phyloP scores from a whole-genome alignment of 2,113 vertebrate genomes.

The Tonatia bakeri region DNA sequence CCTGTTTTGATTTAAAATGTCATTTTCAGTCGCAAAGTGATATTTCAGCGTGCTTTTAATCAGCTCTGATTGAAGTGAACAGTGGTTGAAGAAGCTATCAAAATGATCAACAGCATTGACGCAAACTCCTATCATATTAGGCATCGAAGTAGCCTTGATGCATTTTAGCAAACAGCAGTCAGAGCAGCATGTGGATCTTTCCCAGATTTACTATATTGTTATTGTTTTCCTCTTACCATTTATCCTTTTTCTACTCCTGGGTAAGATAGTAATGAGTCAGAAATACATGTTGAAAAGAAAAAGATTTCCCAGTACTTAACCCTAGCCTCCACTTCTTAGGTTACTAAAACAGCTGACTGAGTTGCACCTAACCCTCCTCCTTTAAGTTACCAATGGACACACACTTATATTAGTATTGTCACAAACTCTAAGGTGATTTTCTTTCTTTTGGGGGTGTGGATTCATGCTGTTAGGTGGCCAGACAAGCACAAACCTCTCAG shows the following conservation, averaged over 20 bases:
- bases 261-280: background rate
- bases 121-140: constrained; percentile 12
- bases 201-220: background rate
- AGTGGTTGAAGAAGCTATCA: background rate
- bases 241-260: background rate
- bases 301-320: background rate
- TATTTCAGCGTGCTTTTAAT: constrained; percentile 20
- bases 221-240: background rate
- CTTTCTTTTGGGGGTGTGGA: constrained; percentile 64
- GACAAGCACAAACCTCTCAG: constrained; percentile 89
- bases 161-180: constrained; percentile 46
- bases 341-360: background rate
- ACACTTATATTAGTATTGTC: background rate
- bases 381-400: background rate
- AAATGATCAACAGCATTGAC: constrained; percentile 40
- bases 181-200: background rate
- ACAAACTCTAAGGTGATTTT: constrained; percentile 47
- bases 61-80: background rate
- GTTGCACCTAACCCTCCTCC: background rate
- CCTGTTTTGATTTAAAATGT: constrained; percentile 25
- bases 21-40: constrained; percentile 5
- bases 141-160: constrained; percentile 43
- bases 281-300: background rate
- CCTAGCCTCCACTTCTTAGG: background rate
- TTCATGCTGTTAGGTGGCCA: constrained; percentile 84